Evolutionary conservation across 2,113 vertebrate species (phyloP).

Genomic region (Stigmatopora argus): DNA sequence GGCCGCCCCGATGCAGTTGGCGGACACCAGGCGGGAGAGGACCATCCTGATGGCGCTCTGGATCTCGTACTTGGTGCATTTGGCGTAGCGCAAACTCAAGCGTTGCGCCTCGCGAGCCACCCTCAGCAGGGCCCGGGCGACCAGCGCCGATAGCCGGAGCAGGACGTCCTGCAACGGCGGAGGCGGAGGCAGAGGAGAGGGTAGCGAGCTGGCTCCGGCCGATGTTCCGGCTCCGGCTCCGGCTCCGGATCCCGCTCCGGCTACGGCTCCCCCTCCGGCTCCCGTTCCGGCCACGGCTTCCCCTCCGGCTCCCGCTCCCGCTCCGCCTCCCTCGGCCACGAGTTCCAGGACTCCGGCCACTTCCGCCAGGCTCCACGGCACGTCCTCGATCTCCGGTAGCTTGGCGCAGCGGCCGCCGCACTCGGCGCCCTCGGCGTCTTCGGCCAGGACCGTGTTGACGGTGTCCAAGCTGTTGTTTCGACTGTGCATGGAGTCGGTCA

Average conservation of each 20-base stretch:
- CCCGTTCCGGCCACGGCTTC: no score
- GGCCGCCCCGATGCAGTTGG: constrained; percentile 81
- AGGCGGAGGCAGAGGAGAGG: no score
- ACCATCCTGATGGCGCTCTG: constrained; percentile 90
- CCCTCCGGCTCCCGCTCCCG: constrained; percentile 39
- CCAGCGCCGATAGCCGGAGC: constrained; percentile 81
- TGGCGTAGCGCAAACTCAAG: constrained; percentile 90
- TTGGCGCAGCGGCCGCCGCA: constrained; percentile 89
- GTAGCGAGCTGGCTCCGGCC: no score
- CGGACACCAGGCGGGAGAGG: constrained; percentile 84
- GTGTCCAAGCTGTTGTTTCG: constrained; percentile 97
- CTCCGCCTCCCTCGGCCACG: constrained; percentile 70
- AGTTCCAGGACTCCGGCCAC: constrained; percentile 78
- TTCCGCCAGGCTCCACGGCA: constrained; percentile 94
- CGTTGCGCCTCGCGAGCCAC: constrained; percentile 89
- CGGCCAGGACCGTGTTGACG: constrained; percentile 94
- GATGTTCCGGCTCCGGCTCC: no score
- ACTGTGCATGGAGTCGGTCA: constrained; percentile 97
- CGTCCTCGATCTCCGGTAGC: constrained; percentile 97
- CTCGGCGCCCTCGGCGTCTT: constrained; percentile 96
- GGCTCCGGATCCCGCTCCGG: no score
- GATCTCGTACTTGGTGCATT: constrained; percentile 93
- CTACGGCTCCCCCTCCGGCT: no score
- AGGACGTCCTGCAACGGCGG: constrained; percentile 76
- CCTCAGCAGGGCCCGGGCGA: constrained; percentile 84